Conservation (phyloP, 1,140 invertebrate genomes). For the Aphelenchoides fujianensis region DNA sequence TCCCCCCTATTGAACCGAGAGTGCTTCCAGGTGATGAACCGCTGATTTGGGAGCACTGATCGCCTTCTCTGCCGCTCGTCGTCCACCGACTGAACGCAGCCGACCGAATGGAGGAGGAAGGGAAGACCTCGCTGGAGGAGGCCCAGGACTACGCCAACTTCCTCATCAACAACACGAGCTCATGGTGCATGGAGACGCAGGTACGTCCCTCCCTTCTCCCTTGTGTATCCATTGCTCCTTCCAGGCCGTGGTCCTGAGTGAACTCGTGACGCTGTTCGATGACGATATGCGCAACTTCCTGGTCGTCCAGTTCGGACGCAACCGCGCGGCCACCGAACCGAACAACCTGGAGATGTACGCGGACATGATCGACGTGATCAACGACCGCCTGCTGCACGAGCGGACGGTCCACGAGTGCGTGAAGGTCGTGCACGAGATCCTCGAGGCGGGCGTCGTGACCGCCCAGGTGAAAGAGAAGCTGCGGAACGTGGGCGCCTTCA, state of each 20-base stretch:
- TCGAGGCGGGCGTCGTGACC: neutral
- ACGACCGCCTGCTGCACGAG: neutral
- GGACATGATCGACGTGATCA: neutral
- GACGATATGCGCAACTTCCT: neutral
- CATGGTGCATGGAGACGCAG: neutral
- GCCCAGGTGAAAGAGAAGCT: neutral
- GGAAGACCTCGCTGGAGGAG: neutral
- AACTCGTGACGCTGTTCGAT: neutral
- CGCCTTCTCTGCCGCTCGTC: neutral
- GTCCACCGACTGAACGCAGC: neutral
- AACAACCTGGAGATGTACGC: conserved; percentile 6
- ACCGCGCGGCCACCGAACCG: neutral
- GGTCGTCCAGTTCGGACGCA: neutral
- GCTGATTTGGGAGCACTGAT: neutral
- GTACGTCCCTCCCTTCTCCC: neutral
- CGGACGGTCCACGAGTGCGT: neutral
- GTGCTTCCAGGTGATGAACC: neutral
- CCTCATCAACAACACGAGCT: neutral
- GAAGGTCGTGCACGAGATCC: neutral
- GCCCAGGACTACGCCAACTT: neutral
- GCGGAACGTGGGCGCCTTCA: neutral
- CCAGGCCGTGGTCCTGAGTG: neutral
- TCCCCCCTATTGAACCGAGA: neutral
- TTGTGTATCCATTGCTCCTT: neutral
- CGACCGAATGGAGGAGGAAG: no score